Base-by-base conservation (phyloP, 2,888 invertebrate species). In the Epinotia ramella region DNA sequence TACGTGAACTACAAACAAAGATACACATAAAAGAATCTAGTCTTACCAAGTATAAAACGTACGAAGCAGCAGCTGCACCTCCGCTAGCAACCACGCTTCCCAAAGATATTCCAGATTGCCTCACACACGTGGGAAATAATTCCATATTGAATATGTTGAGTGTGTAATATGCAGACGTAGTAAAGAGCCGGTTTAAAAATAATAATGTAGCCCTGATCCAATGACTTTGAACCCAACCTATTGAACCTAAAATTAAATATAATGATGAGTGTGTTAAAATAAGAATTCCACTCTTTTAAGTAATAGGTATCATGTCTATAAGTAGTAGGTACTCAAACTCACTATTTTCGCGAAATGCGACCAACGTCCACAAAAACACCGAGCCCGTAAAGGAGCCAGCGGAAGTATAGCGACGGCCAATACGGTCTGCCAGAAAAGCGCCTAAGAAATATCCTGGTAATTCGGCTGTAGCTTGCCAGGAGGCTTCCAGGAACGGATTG, bases 401-500 rank as follows among this genome's bases (percentile, higher is more conserved):
- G 44, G 86, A 85, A 12, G 90, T 83, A 63, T 85, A 85, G 20
- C 91, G 83, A 20, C 91, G 84, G 6, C 91, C 91, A 18, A 89
- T 80, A 46, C 77, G 81, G 76, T 91, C 85, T 53, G 88, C 86
- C 9, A 91, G 81, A 90, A 91, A 95, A 79, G 95, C 95, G 49
- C 95, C 96, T 64, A 96, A 75, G 65, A 96, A 86, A 84, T 95
- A 95, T 5, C 95, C 95, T 0, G 96, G 96, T 59, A 96, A 88
- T 87, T 96, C 96, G 28, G 95, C 95, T 49, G 95, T 80, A 73
- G 95, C 93, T 87, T 96, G 96, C 84, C 95, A 93, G 73, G 96
- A 94, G 86, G 96, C 96, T 86, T 96, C 96, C 77, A 96, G 82
- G 84, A 96, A 96, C 13, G 96, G 96, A 88, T 96, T 96, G 53